Percentiles rank a stretch among this genome's conserved stretches.
phyloP scores from a whole-genome alignment of 2,888 invertebrate species.

The Trimorus sp. region DNA sequence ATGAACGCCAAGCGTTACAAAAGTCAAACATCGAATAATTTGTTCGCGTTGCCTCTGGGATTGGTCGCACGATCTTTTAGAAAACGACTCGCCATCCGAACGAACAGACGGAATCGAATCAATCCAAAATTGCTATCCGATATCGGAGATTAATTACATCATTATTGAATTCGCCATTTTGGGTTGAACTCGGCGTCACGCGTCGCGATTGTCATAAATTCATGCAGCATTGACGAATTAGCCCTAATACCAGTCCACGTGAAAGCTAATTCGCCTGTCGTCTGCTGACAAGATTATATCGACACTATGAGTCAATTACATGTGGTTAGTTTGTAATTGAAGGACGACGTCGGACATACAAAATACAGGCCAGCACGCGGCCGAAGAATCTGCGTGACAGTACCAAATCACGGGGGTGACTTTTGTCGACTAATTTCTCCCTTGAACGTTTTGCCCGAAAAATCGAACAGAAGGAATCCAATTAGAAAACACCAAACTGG shows the following conservation, averaged over 20 bases:
- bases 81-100: background rate
- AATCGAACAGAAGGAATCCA: too few relatives aligned
- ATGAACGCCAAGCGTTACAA: background rate
- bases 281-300: constrained; percentile 53
- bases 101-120: constrained; percentile 8
- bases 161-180: constrained; percentile 41
- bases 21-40: background rate
- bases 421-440: background rate
- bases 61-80: background rate
- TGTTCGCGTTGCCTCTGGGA: background rate
- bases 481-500: too few relatives aligned
- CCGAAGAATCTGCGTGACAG: too few relatives aligned
- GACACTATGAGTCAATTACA: constrained; percentile 59
- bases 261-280: constrained; percentile 54
- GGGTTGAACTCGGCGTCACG: constrained; percentile 18
- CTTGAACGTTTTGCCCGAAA: too few relatives aligned
- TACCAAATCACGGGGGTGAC: background rate
- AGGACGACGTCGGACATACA: constrained; percentile 45
- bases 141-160: constrained; percentile 20
- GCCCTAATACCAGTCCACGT: constrained; percentile 42
- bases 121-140: constrained; percentile 18
- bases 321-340: constrained; percentile 55
- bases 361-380: constrained; percentile 33
- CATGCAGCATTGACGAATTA: constrained; percentile 54
- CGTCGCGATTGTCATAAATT: constrained; percentile 53